Conservation (phyloP, 2,888 invertebrate genomes). For the Eristalinus aeneus region DNA sequence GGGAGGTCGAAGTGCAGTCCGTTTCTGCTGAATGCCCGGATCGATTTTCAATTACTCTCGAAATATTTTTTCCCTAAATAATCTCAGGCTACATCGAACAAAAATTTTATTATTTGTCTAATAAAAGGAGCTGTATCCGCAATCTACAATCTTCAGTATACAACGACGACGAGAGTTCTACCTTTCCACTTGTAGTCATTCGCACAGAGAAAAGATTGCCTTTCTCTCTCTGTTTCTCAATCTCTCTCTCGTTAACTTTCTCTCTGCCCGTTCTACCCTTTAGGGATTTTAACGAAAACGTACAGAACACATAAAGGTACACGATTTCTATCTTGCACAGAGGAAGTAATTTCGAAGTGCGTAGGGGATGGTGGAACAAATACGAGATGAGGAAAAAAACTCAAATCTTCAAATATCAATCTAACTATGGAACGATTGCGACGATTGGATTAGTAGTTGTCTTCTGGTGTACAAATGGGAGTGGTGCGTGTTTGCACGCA, state of each 20-base stretch:
- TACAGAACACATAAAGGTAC: constrained; percentile 42
- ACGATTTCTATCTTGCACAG: constrained; percentile 33
- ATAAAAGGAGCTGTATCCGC: constrained; percentile 44
- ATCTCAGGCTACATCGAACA: constrained; percentile 30
- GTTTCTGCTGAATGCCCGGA: not conserved
- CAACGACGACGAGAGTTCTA: not conserved
- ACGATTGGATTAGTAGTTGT: constrained; percentile 62
- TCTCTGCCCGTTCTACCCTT: not conserved
- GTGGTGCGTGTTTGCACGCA: constrained; percentile 48
- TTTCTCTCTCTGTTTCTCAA: not conserved
- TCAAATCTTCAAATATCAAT: constrained; percentile 57
- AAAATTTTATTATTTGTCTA: constrained; percentile 18
- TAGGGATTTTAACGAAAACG: not conserved
- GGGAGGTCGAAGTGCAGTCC: not conserved
- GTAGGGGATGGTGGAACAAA: constrained; percentile 25
- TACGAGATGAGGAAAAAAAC: constrained; percentile 15
- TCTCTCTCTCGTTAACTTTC: not conserved
- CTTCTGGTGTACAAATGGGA: constrained; percentile 37
- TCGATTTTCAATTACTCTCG: constrained; percentile 14
- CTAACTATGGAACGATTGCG: constrained; percentile 61
- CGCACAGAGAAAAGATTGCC: not conserved
- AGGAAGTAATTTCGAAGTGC: constrained; percentile 52
- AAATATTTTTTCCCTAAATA: not conserved
- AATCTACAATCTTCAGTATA: constrained; percentile 44
- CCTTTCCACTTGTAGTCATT: constrained; percentile 20